Evolutionary conservation across 92 coral and sea anemone genomes (phyloP).

Genomic region (Anthopleura xanthogrammica): DNA sequence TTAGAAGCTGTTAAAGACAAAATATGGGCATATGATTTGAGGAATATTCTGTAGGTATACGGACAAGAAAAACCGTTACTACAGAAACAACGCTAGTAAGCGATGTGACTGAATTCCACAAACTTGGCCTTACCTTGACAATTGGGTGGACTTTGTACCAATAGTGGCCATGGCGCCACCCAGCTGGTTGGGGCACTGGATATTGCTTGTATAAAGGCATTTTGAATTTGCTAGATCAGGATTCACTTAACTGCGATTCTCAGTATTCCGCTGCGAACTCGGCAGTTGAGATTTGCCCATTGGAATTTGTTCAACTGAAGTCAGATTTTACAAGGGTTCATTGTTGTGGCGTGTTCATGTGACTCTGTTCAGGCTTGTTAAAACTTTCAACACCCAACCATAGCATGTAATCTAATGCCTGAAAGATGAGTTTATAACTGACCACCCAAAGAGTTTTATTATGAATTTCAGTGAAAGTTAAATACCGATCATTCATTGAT

Average conservation of each 20-base stretch:
- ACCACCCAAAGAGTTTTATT: not conserved
- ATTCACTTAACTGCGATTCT: not conserved
- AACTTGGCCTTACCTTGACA: not conserved
- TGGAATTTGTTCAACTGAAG: too few species aligned
- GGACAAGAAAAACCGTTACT: not conserved
- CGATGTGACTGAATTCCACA: not conserved
- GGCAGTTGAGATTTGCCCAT: too few species aligned
- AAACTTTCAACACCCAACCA: not conserved
- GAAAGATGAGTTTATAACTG: not conserved
- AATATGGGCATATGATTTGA: too few species aligned
- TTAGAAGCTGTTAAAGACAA: not conserved
- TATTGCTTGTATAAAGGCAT: not conserved
- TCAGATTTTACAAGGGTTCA: too few species aligned
- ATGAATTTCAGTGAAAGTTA: not conserved
- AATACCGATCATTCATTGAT: too few species aligned
- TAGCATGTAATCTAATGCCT: not conserved
- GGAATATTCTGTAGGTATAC: too few species aligned
- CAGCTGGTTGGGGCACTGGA: slow-evolving; percentile 6
- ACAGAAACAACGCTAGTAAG: not conserved
- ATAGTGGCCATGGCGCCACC: slow-evolving; percentile 6
- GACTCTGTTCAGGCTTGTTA: not conserved
- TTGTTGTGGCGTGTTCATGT: not conserved
- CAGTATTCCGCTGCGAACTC: not conserved
- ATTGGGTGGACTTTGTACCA: not conserved
- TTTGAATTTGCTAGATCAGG: not conserved